Evolutionary conservation across 2,113 vertebrate genomes (phyloP).

Genomic region (Dipodomys ordii): DNA sequence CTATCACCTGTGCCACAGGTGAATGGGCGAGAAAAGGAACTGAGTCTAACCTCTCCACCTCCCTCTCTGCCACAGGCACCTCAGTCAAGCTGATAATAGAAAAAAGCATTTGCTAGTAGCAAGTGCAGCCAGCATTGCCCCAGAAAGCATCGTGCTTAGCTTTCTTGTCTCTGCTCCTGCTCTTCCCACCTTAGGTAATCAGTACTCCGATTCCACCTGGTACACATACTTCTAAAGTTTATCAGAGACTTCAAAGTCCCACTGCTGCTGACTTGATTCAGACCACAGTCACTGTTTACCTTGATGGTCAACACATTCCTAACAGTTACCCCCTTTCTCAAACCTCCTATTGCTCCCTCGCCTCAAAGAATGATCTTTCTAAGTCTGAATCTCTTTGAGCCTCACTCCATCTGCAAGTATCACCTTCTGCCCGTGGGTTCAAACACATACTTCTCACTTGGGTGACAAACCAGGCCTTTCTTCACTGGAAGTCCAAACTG

Average conservation of each 20-base stretch:
- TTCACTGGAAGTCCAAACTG: background rate
- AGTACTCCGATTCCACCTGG: background rate
- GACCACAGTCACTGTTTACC: background rate
- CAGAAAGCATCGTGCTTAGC: background rate
- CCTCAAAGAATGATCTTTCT: background rate
- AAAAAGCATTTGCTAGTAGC: background rate
- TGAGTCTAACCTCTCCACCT: too few relatives aligned
- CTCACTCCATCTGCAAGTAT: background rate
- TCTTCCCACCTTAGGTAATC: background rate
- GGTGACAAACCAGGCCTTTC: background rate
- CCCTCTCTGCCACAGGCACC: background rate
- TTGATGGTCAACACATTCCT: background rate
- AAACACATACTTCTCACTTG: background rate
- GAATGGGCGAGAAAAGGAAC: background rate
- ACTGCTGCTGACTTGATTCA: background rate
- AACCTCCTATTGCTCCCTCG: background rate
- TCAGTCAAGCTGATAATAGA: background rate
- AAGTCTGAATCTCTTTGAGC: background rate
- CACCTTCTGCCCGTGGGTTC: background rate
- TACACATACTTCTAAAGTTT: background rate
- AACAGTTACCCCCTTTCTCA: background rate
- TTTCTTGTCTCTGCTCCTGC: background rate
- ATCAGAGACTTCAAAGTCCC: background rate
- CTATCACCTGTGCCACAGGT: background rate
- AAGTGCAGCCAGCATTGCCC: background rate